phyloP scores from a whole-genome alignment of 2,888 invertebrate species.

The Lysandra coridon region DNA sequence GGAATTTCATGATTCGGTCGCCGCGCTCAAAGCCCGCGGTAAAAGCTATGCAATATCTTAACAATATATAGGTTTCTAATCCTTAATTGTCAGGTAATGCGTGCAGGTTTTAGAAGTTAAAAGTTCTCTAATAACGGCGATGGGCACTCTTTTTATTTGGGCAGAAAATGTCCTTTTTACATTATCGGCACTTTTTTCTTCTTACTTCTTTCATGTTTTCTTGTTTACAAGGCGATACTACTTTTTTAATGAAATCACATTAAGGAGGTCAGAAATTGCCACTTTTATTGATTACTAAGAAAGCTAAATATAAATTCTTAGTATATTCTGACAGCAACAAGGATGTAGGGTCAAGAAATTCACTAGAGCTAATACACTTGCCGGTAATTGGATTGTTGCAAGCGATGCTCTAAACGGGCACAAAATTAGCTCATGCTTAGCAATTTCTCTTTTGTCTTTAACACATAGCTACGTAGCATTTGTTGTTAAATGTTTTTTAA shows the following conservation, averaged over 20 bases:
- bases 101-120: too few relatives aligned
- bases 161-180: neutral
- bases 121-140: neutral
- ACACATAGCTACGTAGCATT: slow-evolving; percentile 25
- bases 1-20: too few relatives aligned
- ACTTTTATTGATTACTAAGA: neutral
- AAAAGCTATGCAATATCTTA: too few relatives aligned
- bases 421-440: slow-evolving; percentile 29
- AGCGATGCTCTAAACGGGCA: slow-evolving; percentile 30
- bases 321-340: slow-evolving; percentile 31
- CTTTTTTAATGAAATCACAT: too few relatives aligned
- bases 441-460: slow-evolving; percentile 29
- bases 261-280: neutral
- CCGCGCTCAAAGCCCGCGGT: too few relatives aligned
- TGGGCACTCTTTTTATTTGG: neutral
- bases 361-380: slow-evolving; percentile 41
- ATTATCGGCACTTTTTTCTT: too few relatives aligned
- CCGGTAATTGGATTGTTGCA: slow-evolving; percentile 42
- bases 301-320: neutral
- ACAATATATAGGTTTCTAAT: too few relatives aligned
- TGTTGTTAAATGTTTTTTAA: neutral
- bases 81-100: too few relatives aligned
- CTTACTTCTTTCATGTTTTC: too few relatives aligned
- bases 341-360: slow-evolving; percentile 44
- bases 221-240: too few relatives aligned